phyloP scores from a whole-genome alignment of 1,140 invertebrate species.

The Leptestheria dahalacensis region DNA sequence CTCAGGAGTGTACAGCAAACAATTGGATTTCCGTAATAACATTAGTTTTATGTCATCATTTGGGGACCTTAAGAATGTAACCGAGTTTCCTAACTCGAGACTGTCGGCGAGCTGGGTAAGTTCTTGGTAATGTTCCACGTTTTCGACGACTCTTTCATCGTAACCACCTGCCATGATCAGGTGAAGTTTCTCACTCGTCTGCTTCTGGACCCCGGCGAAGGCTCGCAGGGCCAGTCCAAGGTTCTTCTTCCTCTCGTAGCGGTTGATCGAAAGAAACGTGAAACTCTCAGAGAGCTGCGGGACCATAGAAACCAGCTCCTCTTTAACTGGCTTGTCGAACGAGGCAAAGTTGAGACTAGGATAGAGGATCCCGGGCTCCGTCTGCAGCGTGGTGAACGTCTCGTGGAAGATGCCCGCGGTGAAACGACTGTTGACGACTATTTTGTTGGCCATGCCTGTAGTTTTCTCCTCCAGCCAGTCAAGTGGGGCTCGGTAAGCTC shows the following conservation, averaged over 20 bases:
- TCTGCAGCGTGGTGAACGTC: slow-evolving; percentile 58
- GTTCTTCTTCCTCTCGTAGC: slow-evolving; percentile 96
- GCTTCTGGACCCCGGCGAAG: slow-evolving; percentile 42
- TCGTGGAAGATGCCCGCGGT: slow-evolving; percentile 65
- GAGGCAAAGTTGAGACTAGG: slow-evolving; percentile 75
- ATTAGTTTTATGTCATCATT: slow-evolving; percentile 67
- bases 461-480: slow-evolving; percentile 85
- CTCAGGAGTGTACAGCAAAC: slow-evolving; percentile 85
- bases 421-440: slow-evolving; percentile 91
- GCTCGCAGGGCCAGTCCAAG: slow-evolving; percentile 66
- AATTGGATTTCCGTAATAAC: slow-evolving; percentile 53
- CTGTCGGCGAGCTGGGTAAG: slow-evolving; percentile 46
- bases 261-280: slow-evolving; percentile 85
- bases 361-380: slow-evolving; percentile 69
- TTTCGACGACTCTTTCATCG: slow-evolving; percentile 75
- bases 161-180: slow-evolving; percentile 95
- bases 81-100: slow-evolving; percentile 50
- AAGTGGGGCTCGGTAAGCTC: slow-evolving; percentile 69
- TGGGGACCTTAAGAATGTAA: slow-evolving; percentile 75
- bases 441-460: slow-evolving; percentile 59
- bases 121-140: slow-evolving; percentile 73
- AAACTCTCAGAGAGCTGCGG: slow-evolving; percentile 28
- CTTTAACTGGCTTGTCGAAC: slow-evolving; percentile 44
- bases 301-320: slow-evolving; percentile 31
- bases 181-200: slow-evolving; percentile 37